These are phyloP conservation scores for Crotalus tigris DNA, from an alignment of 2,113 vertebrate species.

Conservation along the genomic window DNA sequence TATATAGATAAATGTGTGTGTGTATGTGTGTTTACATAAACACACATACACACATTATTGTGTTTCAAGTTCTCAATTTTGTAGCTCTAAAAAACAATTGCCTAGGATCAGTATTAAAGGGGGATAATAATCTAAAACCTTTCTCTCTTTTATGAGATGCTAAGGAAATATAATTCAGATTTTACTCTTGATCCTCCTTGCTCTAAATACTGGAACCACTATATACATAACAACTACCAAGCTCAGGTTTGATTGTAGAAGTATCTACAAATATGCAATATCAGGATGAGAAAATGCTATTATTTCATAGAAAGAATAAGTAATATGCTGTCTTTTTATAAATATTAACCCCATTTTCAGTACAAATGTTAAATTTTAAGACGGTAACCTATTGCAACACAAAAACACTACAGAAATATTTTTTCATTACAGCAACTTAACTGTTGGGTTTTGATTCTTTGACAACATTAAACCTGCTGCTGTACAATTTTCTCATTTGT, in stretches of 20 bases:
- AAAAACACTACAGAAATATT: not conserved
- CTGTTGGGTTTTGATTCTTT: constrained; percentile 37
- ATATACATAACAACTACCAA: not conserved
- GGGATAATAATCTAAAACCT: not conserved
- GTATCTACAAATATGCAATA: constrained; percentile 21
- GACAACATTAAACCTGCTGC: constrained; percentile 6
- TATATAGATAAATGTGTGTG: too few species aligned
- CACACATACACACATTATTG: not conserved
- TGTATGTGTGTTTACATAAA: not conserved
- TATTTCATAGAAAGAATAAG: not conserved
- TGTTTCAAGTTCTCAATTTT: not conserved
- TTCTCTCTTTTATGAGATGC: not conserved
- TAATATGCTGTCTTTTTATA: not conserved
- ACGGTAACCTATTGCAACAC: constrained; percentile 1
- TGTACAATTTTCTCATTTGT: constrained; percentile 28
- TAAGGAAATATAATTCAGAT: not conserved
- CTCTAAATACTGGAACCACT: not conserved
- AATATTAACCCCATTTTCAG: constrained; percentile 28
- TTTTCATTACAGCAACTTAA: constrained; percentile 18
- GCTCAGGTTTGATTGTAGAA: not conserved
- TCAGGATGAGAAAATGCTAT: constrained; percentile 7
- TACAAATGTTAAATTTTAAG: constrained; percentile 3
- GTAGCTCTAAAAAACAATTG: not conserved
- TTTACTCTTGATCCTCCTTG: not conserved
- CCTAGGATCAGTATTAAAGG: not conserved